Evolutionary conservation across 2,888 invertebrate species (phyloP).

Genomic region (Diachrysia chrysitis): DNA sequence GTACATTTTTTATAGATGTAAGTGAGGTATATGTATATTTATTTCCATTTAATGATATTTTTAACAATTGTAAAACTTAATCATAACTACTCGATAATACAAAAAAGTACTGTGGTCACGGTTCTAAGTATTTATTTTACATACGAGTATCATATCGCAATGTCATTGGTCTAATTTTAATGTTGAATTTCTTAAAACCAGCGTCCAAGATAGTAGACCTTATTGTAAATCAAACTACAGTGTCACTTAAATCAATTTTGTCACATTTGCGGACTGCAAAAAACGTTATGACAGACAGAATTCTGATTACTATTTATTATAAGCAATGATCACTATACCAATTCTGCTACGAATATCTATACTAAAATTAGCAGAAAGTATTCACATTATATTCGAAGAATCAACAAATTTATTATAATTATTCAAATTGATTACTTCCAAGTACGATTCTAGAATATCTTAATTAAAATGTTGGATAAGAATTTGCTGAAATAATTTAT

Average conservation of each 20-base stretch:
- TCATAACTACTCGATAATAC: not conserved
- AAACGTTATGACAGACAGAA: not conserved
- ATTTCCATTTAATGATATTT: slow-evolving; percentile 8
- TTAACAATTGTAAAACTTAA: not conserved
- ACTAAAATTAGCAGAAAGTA: not conserved
- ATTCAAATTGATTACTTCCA: slow-evolving; percentile 3
- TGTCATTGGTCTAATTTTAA: slow-evolving; percentile 13
- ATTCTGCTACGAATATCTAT: not conserved
- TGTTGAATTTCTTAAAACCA: slow-evolving; percentile 16
- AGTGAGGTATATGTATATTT: no score
- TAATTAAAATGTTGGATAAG: not conserved
- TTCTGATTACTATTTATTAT: slow-evolving; percentile 20
- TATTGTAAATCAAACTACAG: not conserved
- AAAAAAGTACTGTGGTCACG: not conserved
- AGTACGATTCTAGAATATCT: not conserved
- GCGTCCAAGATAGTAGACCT: not conserved
- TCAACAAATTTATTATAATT: not conserved
- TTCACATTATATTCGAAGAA: not conserved
- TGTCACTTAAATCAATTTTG: slow-evolving; percentile 16
- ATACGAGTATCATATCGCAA: not conserved
- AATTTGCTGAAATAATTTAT: not conserved
- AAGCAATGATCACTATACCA: slow-evolving; percentile 5
- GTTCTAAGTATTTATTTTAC: slow-evolving; percentile 1
- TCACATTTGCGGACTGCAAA: slow-evolving; percentile 20
- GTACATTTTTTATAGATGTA: no score